Percentiles rank a stretch among this genome's conserved stretches.
Evolutionary conservation across 2,797 vertebrate genomes (phyloP).

Genomic region (Pteronotus mesoamericanus): DNA sequence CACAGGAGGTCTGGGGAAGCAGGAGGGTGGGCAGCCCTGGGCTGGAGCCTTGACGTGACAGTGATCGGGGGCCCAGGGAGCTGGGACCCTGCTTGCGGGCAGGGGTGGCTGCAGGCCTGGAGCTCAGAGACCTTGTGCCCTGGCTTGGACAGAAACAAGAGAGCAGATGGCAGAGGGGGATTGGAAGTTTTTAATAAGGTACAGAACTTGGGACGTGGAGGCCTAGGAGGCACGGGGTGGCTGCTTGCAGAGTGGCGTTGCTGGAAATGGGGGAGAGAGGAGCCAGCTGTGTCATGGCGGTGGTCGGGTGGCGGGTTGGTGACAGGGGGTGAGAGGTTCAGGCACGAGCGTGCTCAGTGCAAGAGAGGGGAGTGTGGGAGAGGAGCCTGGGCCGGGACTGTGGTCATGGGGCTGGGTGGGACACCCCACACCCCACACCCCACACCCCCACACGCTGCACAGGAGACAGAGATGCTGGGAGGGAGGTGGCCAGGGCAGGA

Average conservation of each 20-base stretch:
- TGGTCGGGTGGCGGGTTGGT: not conserved
- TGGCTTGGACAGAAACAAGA: not conserved
- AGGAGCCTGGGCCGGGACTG: fast-evolving
- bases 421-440: fast-evolving
- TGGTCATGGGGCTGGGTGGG: fast-evolving
- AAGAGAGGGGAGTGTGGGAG: too few relatives aligned
- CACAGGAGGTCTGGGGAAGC: fast-evolving
- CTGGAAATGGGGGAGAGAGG: not conserved
- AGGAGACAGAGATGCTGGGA: not conserved
- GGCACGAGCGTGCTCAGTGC: not conserved
- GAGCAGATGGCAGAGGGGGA: not conserved
- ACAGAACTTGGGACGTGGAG: fast-evolving
- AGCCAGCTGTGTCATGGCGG: not conserved
- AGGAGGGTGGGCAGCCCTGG: fast-evolving
- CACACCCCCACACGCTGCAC: not conserved
- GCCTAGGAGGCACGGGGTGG: not conserved
- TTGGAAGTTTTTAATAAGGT: not conserved
- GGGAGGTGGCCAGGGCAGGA: not conserved
- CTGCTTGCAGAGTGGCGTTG: fast-evolving
- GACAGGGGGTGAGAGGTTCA: not conserved
- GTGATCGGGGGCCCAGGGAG: not conserved
- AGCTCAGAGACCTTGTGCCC: fast-evolving
- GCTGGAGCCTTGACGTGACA: fast-evolving
- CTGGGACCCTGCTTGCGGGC: not conserved
- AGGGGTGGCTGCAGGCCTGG: not conserved